phyloP scores from a whole-genome alignment of 2,797 vertebrate genomes.

The Yasuhikotakia modesta region DNA sequence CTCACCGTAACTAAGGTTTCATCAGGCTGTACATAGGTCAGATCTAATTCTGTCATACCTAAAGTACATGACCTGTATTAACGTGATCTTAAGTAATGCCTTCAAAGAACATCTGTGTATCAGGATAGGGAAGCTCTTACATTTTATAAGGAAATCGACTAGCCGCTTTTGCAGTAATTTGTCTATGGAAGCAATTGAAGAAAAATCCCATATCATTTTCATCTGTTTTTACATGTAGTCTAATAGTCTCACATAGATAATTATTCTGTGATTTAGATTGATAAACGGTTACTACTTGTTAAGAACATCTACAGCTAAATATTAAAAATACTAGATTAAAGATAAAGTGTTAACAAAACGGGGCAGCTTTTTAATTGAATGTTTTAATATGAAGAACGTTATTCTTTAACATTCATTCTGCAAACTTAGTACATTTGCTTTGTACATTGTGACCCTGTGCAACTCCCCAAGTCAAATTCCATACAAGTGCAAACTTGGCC shows the following conservation, averaged over 20 bases:
- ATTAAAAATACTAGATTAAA: conserved; percentile 2
- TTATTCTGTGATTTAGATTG: background rate
- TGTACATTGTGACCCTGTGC: background rate
- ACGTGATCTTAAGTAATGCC: no score
- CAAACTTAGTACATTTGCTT: background rate
- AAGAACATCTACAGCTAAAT: background rate
- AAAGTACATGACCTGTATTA: background rate
- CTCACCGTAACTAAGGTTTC: no score
- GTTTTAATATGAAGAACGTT: background rate
- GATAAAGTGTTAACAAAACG: background rate
- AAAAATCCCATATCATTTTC: background rate
- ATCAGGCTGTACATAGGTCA: no score
- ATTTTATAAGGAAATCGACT: background rate
- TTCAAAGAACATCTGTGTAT: background rate
- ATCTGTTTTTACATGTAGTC: background rate
- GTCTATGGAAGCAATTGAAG: background rate
- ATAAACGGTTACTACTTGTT: background rate
- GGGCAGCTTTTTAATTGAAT: background rate
- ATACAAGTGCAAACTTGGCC: background rate
- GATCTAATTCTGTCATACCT: background rate
- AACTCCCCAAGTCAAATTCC: background rate
- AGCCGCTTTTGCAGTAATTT: background rate
- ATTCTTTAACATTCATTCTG: background rate
- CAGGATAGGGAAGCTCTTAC: background rate
- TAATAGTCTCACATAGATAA: background rate